Base-by-base conservation (phyloP, 2,888 invertebrate genomes). In the Xanthia togata region DNA sequence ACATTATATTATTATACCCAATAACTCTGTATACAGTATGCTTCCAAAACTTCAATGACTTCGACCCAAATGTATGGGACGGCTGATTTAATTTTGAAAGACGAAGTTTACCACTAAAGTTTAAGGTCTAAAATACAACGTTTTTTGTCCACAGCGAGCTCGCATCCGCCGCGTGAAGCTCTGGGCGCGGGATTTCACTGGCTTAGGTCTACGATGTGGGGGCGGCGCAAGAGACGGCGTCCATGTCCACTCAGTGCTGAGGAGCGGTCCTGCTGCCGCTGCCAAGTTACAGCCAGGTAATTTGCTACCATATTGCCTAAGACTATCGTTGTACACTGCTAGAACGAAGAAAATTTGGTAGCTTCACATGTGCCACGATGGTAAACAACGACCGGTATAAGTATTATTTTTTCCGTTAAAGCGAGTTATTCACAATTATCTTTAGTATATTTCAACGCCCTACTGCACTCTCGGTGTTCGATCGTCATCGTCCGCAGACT, bases 181-280 rank as follows among this genome's bases (percentile, higher is more conserved):
- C 76, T 97, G 98, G 93, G 98, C 98, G 81, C 98, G 98, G 70
- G 99, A 99, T 94, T 98, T 98, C 94, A 98, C 98, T 0, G 99
- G 99, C 0, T 96, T 99, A 0, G 99, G 99, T 2, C 98, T 99
- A 94, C 98, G 98, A 91, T 98, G 99, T 84, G 98, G 98, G 78
- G 99, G 99, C n/a, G 99, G 98, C 88, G 98, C 99, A 97, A 97
- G 98, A 76, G 98, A 99, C 85, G 99, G 99, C 0, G 99, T 99
- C 78, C 98, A 97, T 92, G 97, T 99, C 62, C 98, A 98, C 92
- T 98, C 99, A 84, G 98, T 99, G 26, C 97, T 98, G 71, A 97
- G 98, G 90, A 97, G 98, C 83, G 99, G 99, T 1, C 99, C 99
- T 0, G 99, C 99, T 0, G 98, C 98, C 0, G 98, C 98, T 87